Conservation (phyloP, 2,888 invertebrate genomes). For the Acronicta alni region DNA sequence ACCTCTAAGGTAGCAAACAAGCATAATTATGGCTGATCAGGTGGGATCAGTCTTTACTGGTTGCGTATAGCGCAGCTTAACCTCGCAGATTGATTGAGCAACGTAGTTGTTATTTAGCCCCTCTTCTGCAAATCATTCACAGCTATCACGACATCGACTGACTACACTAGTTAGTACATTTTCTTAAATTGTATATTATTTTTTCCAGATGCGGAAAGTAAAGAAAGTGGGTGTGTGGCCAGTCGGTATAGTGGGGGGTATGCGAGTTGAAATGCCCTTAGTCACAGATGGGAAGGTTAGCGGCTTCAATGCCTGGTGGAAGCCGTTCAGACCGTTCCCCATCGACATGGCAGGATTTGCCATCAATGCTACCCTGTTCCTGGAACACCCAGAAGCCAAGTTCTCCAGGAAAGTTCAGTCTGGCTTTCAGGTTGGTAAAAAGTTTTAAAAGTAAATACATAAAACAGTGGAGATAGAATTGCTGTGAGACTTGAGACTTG, state of each 20-base stretch:
- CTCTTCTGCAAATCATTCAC: too few species aligned
- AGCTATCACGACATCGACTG: too few species aligned
- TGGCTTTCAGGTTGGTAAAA: conserved; percentile 93
- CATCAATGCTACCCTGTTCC: conserved; percentile 93
- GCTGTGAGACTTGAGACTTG: too few species aligned
- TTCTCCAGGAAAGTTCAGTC: conserved; percentile 96
- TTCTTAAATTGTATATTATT: not conserved
- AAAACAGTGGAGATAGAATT: too few species aligned
- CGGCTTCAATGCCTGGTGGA: conserved; percentile 94
- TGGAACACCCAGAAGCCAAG: conserved; percentile 92
- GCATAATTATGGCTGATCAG: too few species aligned
- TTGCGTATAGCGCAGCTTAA: too few species aligned
- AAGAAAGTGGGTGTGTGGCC: conserved; percentile 97
- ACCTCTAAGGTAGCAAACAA: too few species aligned
- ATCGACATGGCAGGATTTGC: conserved; percentile 99
- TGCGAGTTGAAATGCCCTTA: conserved; percentile 97
- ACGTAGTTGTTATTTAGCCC: too few species aligned
- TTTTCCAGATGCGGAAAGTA: conserved; percentile 93
- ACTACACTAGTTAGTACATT: too few species aligned
- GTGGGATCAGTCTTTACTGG: too few species aligned
- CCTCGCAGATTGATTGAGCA: too few species aligned
- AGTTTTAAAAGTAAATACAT: too few species aligned
- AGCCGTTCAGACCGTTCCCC: conserved; percentile 97
- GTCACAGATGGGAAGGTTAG: conserved; percentile 89
- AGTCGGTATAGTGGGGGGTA: conserved; percentile 98